These are phyloP conservation scores for Dasyurus viverrinus DNA, from an alignment of 2,113 vertebrate species.

Conservation along the genomic window DNA sequence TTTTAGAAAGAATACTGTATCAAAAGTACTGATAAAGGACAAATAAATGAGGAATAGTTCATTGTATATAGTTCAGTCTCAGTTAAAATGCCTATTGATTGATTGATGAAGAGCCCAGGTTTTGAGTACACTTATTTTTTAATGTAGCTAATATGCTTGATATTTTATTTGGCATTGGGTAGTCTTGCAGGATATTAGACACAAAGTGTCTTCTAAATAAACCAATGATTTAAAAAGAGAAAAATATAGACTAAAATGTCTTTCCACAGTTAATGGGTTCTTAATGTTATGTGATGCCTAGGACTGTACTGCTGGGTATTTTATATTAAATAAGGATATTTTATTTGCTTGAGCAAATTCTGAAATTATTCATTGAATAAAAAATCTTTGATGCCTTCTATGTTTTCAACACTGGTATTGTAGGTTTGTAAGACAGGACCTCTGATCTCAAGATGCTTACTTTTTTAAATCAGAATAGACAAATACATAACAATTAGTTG, in stretches of 20 bases:
- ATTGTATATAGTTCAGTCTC: neutral
- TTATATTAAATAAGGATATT: neutral
- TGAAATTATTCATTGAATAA: neutral
- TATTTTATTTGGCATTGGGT: neutral
- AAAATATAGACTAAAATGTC: neutral
- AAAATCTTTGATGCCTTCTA: neutral
- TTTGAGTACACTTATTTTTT: neutral
- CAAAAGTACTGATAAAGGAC: neutral
- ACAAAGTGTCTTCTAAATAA: neutral
- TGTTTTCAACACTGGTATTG: neutral
- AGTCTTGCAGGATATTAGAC: neutral
- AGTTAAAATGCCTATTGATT: neutral
- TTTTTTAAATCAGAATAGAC: neutral
- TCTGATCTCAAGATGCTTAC: neutral
- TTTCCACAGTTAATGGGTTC: neutral
- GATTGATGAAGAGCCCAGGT: neutral
- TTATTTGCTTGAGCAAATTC: neutral
- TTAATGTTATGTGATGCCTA: neutral
- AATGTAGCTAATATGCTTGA: neutral
- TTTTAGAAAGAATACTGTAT: neutral
- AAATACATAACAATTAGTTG: neutral
- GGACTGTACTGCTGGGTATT: neutral
- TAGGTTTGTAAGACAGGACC: neutral
- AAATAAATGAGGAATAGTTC: neutral
- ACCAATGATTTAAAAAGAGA: neutral